Conservation (phyloP, 2,888 invertebrate genomes). For the Tetranychus piercei region DNA sequence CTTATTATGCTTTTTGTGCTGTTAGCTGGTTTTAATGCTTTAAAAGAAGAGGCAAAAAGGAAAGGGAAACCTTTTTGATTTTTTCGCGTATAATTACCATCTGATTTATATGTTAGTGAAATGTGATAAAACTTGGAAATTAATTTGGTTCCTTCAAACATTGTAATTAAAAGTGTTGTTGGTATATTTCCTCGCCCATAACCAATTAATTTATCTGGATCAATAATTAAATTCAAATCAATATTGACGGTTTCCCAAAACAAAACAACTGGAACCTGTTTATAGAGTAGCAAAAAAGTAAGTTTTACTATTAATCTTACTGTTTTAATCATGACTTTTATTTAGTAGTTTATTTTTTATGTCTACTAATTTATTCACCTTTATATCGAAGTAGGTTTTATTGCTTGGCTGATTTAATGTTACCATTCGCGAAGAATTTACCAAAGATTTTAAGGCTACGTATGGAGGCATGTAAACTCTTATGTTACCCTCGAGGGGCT, state of each 20-base stretch:
- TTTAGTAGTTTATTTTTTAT: not conserved
- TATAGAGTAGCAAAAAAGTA: not conserved
- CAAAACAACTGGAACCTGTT: not conserved
- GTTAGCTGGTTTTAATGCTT: too few relatives aligned
- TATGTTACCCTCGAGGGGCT: not conserved
- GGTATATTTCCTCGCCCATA: slow-evolving; percentile 3
- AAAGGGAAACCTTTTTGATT: too few relatives aligned
- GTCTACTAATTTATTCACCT: not conserved
- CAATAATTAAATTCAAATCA: not conserved
- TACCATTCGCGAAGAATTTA: not conserved
- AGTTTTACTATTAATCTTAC: not conserved
- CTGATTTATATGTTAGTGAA: not conserved
- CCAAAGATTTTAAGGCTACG: not conserved
- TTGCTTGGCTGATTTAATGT: not conserved
- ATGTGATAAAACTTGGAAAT: not conserved
- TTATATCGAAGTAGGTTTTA: not conserved
- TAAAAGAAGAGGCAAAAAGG: too few relatives aligned
- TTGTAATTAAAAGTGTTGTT: not conserved
- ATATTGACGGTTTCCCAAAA: slow-evolving; percentile 4
- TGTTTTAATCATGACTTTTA: not conserved
- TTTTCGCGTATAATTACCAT: not conserved
- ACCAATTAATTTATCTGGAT: not conserved
- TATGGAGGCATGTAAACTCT: not conserved
- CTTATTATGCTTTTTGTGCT: too few relatives aligned
- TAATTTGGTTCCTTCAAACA: not conserved